phyloP scores from a whole-genome alignment of 2,797 vertebrate genomes.

The Lacerta agilis region DNA sequence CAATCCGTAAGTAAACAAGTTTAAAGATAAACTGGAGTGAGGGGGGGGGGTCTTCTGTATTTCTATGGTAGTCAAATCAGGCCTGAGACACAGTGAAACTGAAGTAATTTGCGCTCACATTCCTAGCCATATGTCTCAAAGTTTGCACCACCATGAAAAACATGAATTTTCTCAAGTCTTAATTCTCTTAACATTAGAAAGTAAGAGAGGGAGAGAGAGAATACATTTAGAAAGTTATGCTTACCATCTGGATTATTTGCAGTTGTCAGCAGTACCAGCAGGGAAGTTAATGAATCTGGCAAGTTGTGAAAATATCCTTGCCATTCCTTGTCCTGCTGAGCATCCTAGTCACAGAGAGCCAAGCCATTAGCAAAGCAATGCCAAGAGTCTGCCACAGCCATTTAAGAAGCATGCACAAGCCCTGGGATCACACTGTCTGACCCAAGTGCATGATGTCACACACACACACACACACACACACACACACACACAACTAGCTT shows the following conservation, averaged over 20 bases:
- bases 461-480: neutral
- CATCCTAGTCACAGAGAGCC: slow-evolving; percentile 75
- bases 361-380: slow-evolving; percentile 31
- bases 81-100: neutral
- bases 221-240: slow-evolving; percentile 28
- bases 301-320: slow-evolving; percentile 86
- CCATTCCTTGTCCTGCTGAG: slow-evolving; percentile 86
- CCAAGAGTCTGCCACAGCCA: neutral
- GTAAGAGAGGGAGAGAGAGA: neutral
- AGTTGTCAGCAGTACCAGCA: slow-evolving; percentile 93
- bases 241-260: slow-evolving; percentile 97
- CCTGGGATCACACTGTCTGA: neutral
- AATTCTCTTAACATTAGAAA: neutral
- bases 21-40: neutral
- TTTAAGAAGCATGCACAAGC: neutral
- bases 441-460: neutral
- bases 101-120: neutral
- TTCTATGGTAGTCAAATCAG: neutral
- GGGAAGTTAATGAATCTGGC: slow-evolving; percentile 84
- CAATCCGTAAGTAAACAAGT: neutral
- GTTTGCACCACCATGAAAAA: neutral
- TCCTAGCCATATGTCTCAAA: neutral
- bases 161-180: too few species aligned
- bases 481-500: neutral
- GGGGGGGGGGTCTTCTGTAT: neutral